Evolutionary conservation across 2,113 vertebrate genomes (phyloP).

Genomic region (Hydrochoerus hydrochaeris): DNA sequence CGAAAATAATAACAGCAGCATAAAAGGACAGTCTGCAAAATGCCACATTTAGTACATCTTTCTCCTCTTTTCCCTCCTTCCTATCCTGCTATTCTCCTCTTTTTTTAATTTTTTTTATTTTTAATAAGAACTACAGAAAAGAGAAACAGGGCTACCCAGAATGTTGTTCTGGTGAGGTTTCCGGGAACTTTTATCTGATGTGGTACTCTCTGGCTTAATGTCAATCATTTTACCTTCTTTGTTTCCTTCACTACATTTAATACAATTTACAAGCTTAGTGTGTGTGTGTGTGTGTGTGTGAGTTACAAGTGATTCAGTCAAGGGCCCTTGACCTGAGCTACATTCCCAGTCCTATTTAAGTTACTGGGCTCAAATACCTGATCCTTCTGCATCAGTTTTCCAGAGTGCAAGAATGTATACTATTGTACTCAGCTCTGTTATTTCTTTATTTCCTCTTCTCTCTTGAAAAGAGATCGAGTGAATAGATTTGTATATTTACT

Average conservation of each 20-base stretch:
- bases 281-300: neutral
- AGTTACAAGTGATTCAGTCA: neutral
- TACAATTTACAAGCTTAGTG: neutral
- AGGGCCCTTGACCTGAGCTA: neutral
- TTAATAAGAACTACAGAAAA: neutral
- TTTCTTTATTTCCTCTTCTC: neutral
- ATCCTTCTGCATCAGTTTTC: neutral
- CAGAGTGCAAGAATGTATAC: neutral
- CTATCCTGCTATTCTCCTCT: neutral
- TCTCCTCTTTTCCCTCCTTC: neutral
- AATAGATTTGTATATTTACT: neutral
- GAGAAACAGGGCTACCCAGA: neutral
- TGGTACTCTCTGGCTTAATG: neutral
- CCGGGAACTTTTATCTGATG: neutral
- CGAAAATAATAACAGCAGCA: neutral
- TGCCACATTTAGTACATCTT: neutral
- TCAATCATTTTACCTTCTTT: neutral
- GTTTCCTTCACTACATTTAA: neutral
- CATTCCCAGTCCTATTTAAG: neutral
- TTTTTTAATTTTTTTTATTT: neutral
- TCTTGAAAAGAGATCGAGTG: conserved; percentile 9
- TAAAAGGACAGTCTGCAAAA: neutral
- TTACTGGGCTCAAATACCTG: neutral
- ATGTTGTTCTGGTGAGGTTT: neutral
- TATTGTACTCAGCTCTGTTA: neutral